phyloP scores from a whole-genome alignment of 2,113 vertebrate species.

The Hemibates koningsi region DNA sequence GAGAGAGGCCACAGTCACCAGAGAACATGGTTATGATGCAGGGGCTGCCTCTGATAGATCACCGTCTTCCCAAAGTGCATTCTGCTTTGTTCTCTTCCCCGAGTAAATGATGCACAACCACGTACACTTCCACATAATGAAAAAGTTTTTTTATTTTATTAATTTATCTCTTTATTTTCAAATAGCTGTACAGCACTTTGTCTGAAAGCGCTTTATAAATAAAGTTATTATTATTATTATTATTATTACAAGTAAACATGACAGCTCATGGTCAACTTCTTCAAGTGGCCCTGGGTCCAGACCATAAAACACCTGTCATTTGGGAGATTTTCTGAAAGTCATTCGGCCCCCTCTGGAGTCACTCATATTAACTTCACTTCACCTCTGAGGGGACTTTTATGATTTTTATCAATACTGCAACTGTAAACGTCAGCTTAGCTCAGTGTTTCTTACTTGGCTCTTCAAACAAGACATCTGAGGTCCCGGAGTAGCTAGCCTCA shows the following conservation, averaged over 20 bases:
- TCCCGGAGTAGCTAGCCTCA: conserved; percentile 77
- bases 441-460: conserved; percentile 43
- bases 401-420: neutral
- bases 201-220: neutral
- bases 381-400: neutral
- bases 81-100: neutral
- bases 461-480: conserved; percentile 48
- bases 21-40: neutral
- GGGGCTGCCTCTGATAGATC: neutral
- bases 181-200: neutral
- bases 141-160: neutral
- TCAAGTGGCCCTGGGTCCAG: neutral
- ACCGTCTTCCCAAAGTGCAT: neutral
- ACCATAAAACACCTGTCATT: neutral
- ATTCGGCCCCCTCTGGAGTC: neutral
- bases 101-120: neutral
- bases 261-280: neutral
- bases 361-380: neutral
- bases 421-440: neutral
- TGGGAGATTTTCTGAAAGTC: neutral
- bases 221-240: neutral
- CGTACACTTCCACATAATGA: neutral
- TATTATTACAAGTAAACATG: neutral
- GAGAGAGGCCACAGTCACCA: neutral
- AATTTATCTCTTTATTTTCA: neutral